Conservation (phyloP, 2,888 invertebrate species). For the Platycheirus albimanus region DNA sequence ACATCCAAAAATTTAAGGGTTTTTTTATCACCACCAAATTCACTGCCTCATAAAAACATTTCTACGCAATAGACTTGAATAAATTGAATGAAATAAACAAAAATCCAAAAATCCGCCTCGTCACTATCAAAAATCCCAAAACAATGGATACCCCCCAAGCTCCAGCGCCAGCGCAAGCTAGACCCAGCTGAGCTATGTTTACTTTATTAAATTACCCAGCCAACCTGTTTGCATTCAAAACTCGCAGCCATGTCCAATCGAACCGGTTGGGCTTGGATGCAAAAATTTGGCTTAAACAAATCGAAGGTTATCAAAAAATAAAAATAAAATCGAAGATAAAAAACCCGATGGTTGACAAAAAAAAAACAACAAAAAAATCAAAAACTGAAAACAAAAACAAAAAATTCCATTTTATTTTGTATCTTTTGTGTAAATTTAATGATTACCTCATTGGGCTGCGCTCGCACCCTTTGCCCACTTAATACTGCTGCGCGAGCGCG, state of each 20-base stretch:
- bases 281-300: slow-evolving; percentile 58
- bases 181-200: slow-evolving; percentile 57
- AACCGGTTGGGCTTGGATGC: slow-evolving; percentile 65
- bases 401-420: slow-evolving; percentile 31
- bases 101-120: background rate
- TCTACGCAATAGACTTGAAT: slow-evolving; percentile 14
- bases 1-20: too few relatives aligned
- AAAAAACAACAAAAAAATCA: slow-evolving; percentile 11
- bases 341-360: slow-evolving; percentile 49
- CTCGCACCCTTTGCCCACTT: slow-evolving; percentile 57
- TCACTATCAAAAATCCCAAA: slow-evolving; percentile 27
- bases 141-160: slow-evolving; percentile 16
- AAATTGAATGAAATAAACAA: background rate
- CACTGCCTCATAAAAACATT: background rate
- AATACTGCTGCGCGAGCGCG: slow-evolving; percentile 26
- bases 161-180: too few relatives aligned
- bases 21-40: background rate
- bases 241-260: slow-evolving; percentile 36
- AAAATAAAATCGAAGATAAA: too few relatives aligned
- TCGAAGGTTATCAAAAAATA: slow-evolving; percentile 58
- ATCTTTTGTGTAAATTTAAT: slow-evolving; percentile 41
- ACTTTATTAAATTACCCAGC: too few relatives aligned
- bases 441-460: slow-evolving; percentile 48
- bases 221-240: slow-evolving; percentile 58
- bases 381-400: slow-evolving; percentile 30